Percentiles rank a stretch among this genome's conserved stretches.
These are phyloP conservation scores for Chrysopilus asiliformis DNA, from an alignment of 2,888 invertebrate species.

Conservation along the genomic window DNA sequence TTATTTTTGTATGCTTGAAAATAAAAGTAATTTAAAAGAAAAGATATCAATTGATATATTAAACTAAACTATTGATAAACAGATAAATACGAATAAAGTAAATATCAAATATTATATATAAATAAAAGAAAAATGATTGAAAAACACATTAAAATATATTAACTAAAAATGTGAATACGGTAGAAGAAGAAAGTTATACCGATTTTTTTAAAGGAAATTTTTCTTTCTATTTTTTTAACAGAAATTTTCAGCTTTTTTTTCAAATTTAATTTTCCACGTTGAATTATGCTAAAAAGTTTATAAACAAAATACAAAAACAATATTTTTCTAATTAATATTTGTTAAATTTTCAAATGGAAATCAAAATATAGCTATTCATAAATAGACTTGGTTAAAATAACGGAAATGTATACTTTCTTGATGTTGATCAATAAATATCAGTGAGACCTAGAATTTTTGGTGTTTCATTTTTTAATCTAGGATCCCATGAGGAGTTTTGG, in stretches of 20 bases:
- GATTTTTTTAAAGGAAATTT: neutral
- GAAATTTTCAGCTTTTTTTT: neutral
- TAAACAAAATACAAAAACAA: too few species aligned
- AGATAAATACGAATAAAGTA: too few species aligned
- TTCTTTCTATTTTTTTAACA: neutral
- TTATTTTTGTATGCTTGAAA: constrained; percentile 8
- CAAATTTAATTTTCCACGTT: neutral
- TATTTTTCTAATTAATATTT: too few species aligned
- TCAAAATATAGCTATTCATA: neutral
- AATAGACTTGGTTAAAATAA: constrained; percentile 1
- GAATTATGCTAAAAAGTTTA: constrained; percentile 1
- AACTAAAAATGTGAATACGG: constrained; percentile 1
- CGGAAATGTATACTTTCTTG: constrained; percentile 13
- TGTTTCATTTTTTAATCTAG: too few species aligned
- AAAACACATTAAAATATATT: neutral
- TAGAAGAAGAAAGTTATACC: too few species aligned
- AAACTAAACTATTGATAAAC: too few species aligned
- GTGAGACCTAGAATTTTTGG: constrained; percentile 2
- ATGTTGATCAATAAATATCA: constrained; percentile 14
- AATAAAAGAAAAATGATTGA: neutral
- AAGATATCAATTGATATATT: too few species aligned
- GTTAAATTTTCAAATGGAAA: too few species aligned
- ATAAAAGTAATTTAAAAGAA: too few species aligned
- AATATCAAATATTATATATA: too few species aligned
- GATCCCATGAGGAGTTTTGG: too few species aligned